A percentile compares a stretch with the other conserved stretches of the same genome.
Conservation (phyloP, 2,113 vertebrate species). For the Hystrix brachyura region DNA sequence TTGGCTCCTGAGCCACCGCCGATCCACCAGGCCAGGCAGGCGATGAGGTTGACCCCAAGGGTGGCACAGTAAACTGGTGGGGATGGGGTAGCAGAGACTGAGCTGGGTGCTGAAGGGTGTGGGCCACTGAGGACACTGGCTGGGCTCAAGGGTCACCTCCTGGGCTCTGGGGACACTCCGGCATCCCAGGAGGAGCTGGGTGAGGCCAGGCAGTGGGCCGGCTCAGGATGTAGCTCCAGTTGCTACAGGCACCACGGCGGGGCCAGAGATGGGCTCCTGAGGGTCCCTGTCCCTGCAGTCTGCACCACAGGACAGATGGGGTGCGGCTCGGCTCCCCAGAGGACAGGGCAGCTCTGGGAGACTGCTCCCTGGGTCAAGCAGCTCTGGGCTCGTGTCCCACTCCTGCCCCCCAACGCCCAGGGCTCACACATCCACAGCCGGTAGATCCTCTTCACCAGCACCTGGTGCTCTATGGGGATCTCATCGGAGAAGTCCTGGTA, state of each 20-base stretch:
- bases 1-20: constrained; percentile 90
- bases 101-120: rapidly evolving
- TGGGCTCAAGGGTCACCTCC: background rate
- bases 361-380: background rate
- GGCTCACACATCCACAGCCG: constrained; percentile 96
- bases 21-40: constrained; percentile 97
- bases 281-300: background rate
- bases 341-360: background rate
- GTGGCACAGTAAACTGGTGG: constrained; percentile 94
- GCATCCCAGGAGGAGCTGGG: background rate
- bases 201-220: background rate
- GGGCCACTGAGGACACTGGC: background rate
- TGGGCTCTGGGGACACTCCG: background rate
- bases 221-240: background rate
- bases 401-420: rapidly evolving
- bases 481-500: constrained; percentile 97
- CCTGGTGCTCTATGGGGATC: constrained; percentile 92
- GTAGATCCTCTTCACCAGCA: constrained; percentile 94
- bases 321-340: background rate
- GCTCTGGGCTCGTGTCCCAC: background rate
- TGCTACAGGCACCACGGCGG: rapidly evolving
- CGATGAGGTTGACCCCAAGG: constrained; percentile 91
- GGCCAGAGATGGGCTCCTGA: background rate
- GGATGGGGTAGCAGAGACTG: rapidly evolving
- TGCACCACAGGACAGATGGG: too few species aligned